Percentiles rank a stretch among this genome's conserved stretches.
Evolutionary conservation across 2,113 vertebrate genomes (phyloP).

Genomic region (Helogale parvula): DNA sequence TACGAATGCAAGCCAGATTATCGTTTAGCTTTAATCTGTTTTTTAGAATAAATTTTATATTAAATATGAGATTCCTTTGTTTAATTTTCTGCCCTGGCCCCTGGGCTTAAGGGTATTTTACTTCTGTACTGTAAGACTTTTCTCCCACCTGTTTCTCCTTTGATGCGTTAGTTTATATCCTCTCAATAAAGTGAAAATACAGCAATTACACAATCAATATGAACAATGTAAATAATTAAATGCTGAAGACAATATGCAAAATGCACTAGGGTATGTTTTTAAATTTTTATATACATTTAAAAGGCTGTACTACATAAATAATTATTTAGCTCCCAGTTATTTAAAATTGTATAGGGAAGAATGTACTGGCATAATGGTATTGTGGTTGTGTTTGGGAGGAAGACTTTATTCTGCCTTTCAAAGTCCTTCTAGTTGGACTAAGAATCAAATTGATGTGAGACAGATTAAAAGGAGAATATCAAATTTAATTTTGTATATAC

Average conservation of each 20-base stretch:
- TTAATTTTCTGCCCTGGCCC: not conserved
- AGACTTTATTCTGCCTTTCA: not conserved
- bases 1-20: constrained; percentile 55
- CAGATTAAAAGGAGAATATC: not conserved
- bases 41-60: not conserved
- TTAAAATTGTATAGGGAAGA: constrained; percentile 29
- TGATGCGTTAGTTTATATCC: not conserved
- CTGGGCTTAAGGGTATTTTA: not conserved
- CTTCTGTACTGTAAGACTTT: not conserved
- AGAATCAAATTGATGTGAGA: not conserved
- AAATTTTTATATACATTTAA: not conserved
- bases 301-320: not conserved
- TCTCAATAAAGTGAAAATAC: constrained; percentile 8
- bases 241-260: not conserved
- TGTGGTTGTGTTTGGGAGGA: not conserved
- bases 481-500: not conserved
- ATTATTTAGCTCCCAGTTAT: not conserved
- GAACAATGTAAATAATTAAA: constrained; percentile 15
- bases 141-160: not conserved
- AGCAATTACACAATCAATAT: not conserved
- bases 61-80: not conserved
- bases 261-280: not conserved
- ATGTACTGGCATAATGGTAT: not conserved
- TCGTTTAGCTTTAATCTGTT: constrained; percentile 21
- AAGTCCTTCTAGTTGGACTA: not conserved